These are phyloP conservation scores for Drosophila gunungcola DNA, from an alignment of 1,140 invertebrate genomes.

Conservation along the genomic window DNA sequence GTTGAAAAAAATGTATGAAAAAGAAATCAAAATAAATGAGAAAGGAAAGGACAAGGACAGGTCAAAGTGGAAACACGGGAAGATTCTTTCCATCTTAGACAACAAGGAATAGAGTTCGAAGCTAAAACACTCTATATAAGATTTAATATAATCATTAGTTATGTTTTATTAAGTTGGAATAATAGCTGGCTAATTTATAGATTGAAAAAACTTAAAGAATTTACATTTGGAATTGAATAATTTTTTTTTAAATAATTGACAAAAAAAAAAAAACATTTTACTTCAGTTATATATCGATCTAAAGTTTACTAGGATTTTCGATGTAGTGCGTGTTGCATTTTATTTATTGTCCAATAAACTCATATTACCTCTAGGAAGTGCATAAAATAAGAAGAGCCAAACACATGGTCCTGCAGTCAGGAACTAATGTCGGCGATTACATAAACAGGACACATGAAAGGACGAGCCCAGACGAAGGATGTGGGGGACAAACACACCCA, in stretches of 20 bases:
- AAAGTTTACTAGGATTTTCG: too few relatives aligned
- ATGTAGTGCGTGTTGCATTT: too few relatives aligned
- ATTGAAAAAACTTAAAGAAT: too few relatives aligned
- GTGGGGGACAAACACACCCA: conserved; percentile 59
- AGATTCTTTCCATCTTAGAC: conserved; percentile 15
- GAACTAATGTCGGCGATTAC: conserved; percentile 81
- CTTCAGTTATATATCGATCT: too few relatives aligned
- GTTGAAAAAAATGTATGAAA: conserved; percentile 29
- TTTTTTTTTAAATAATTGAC: too few relatives aligned
- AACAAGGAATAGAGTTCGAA: conserved; percentile 1
- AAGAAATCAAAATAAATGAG: conserved; percentile 59
- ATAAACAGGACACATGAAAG: conserved; percentile 81
- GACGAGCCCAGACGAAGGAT: conserved; percentile 46
- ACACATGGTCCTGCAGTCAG: conserved; percentile 37
- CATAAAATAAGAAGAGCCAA: conserved; percentile 38
- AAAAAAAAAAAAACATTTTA: too few relatives aligned
- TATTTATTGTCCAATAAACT: neutral
- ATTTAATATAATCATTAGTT: too few relatives aligned
- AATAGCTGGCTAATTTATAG: too few relatives aligned
- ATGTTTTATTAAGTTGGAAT: neutral
- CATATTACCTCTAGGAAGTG: conserved; percentile 40
- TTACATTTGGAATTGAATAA: too few relatives aligned
- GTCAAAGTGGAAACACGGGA: conserved; percentile 28
- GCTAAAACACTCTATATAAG: neutral
- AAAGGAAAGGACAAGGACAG: conserved; percentile 59